Evolutionary conservation across 2,113 vertebrate genomes (phyloP), one percentile per base, ranked within the genome.

Genomic region (Eptatretus burgeri): DNA sequence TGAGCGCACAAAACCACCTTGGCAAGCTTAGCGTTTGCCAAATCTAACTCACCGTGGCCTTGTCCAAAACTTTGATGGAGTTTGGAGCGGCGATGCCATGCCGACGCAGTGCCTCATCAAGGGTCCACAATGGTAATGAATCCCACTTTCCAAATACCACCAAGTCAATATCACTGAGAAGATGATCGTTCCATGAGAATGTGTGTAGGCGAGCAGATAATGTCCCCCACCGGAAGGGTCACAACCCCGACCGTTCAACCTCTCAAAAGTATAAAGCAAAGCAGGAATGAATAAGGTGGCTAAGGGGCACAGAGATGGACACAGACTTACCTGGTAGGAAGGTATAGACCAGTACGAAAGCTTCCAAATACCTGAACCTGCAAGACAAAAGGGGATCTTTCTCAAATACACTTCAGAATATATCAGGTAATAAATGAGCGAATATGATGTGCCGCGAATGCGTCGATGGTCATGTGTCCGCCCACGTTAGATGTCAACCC

Each of bases 341-440:
- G 84, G 72, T 94, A 96, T 68, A 96, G 82, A 50, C 87, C 87
- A 64, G 91, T 96, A 71, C 85, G 93, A 73, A 96, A 93, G 77
- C 88, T 95, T 76, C 91, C 91, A 74, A 93, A 95, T 76, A 96
- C 87, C 71, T 93, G 84, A 60, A 95, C 85, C 87, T 96, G 70
- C 7, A 75, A 74, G 2, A 74, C 16, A 74, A 68, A 68, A 69
- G 70, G 11, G 67, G 14, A 49, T 56, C 9, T 4, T 20, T 62
- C 14, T 16, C 49, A 51, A 3, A 41, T 41, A 41, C 27, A 41
- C 27, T 7, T 7, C 27, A 41, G 27, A 41, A 41, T 41, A 41
- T 41, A 41, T 41, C 27, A 41, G 27, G 27, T 41, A 3, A 41
- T 41, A 41, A 41, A 41, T 41, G 27, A 41, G 27, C 3, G 7